These are phyloP conservation scores for Phoeniculus purpureus DNA, from an alignment of 2,797 vertebrate species.

Conservation along the genomic window DNA sequence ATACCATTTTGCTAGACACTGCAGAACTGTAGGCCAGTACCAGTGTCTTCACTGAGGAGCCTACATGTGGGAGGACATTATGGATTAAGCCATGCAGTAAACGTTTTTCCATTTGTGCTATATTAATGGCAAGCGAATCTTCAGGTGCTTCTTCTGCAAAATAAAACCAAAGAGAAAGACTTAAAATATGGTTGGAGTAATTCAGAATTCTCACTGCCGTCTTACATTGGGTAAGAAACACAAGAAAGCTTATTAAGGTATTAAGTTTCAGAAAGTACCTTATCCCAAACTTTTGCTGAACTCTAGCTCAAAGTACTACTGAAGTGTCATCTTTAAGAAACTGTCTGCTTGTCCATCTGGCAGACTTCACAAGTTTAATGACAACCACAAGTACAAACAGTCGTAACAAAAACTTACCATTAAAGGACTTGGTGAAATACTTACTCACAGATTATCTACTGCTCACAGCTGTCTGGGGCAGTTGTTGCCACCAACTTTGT, in stretches of 20 bases:
- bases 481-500: background rate
- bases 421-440: background rate
- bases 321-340: background rate
- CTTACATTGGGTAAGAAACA: background rate
- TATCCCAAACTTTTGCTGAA: background rate
- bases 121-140: slow-evolving; percentile 84
- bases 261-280: background rate
- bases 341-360: background rate
- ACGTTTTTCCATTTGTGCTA: slow-evolving; percentile 90
- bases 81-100: slow-evolving; percentile 93
- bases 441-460: background rate
- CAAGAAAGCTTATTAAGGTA: background rate
- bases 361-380: background rate
- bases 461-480: background rate
- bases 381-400: background rate
- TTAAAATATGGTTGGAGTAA: background rate
- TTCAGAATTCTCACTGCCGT: background rate
- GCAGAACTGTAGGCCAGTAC: slow-evolving; percentile 94
- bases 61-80: slow-evolving; percentile 89
- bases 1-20: slow-evolving; percentile 96
- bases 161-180: slow-evolving; percentile 12
- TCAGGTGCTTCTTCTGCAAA: slow-evolving; percentile 85
- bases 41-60: slow-evolving; percentile 90
- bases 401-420: background rate
- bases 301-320: background rate